A percentile compares a stretch with the other conserved stretches of the same genome.
phyloP scores from a whole-genome alignment of 92 coral and sea anemone genomes.

The Parazoanthus darwini region DNA sequence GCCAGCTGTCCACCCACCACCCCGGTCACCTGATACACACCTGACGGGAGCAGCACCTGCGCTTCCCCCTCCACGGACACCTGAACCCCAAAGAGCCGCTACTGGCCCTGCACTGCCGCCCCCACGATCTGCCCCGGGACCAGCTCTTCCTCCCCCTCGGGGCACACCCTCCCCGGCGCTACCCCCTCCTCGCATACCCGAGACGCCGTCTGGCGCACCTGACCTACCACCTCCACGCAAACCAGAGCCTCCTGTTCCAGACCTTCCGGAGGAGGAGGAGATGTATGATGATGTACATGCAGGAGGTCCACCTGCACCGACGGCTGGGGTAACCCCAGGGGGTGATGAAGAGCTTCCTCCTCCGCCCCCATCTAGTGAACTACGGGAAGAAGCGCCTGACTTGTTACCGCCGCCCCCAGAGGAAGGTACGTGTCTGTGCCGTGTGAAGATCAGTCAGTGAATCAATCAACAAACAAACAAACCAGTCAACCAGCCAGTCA shows the following conservation, averaged over 20 bases:
- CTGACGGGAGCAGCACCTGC: constrained; percentile 16
- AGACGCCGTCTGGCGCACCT: background rate
- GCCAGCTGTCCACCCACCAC: background rate
- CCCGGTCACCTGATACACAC: constrained; percentile 35
- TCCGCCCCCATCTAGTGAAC: constrained; percentile 10
- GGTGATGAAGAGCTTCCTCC: constrained; percentile 1
- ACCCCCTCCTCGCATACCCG: constrained; percentile 13
- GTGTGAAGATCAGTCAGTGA: too few relatives aligned
- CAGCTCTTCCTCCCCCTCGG: constrained; percentile 29
- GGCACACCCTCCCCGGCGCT: background rate
- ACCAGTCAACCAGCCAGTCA: too few relatives aligned
- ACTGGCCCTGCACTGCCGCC: constrained; percentile 35
- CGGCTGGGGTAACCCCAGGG: background rate
- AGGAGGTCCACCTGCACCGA: background rate
- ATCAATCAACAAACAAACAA: too few relatives aligned
- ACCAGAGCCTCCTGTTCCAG: constrained; percentile 1
- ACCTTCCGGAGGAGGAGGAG: constrained; percentile 50
- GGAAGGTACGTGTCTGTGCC: constrained; percentile 12
- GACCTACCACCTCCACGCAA: constrained; percentile 10
- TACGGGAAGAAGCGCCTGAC: background rate
- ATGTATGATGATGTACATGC: constrained; percentile 46
- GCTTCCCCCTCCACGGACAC: constrained; percentile 40
- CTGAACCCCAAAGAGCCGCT: constrained; percentile 8
- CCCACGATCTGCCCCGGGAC: constrained; percentile 20
- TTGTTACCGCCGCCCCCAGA: background rate